Evolutionary conservation across 2,888 invertebrate genomes (phyloP).

Genomic region (Myopa tessellatipennis): DNA sequence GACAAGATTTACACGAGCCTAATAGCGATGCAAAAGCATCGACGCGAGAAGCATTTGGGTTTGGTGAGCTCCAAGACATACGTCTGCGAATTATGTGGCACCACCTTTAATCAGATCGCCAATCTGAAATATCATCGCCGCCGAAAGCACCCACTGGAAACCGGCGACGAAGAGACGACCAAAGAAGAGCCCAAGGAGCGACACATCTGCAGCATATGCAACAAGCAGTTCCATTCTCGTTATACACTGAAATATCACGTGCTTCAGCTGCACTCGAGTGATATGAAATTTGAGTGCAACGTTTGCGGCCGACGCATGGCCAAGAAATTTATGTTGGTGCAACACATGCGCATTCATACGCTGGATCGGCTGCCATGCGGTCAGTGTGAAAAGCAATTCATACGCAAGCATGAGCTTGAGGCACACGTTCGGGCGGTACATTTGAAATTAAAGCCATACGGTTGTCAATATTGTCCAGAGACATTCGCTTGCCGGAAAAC

Average conservation of each 20-base stretch:
- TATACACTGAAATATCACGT: constrained; percentile 61
- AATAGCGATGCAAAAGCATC: constrained; percentile 63
- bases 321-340: constrained; percentile 61
- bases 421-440: constrained; percentile 61
- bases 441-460: constrained; percentile 60
- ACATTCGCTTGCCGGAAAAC: constrained; percentile 61
- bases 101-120: constrained; percentile 63
- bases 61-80: constrained; percentile 51
- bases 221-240: constrained; percentile 60
- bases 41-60: constrained; percentile 59
- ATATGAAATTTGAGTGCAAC: constrained; percentile 56
- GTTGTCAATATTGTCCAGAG: constrained; percentile 57
- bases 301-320: constrained; percentile 60
- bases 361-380: constrained; percentile 60
- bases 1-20: constrained; percentile 61
- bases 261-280: constrained; percentile 57
- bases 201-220: constrained; percentile 57
- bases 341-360: constrained; percentile 62
- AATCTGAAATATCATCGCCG: constrained; percentile 62
- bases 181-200: constrained; percentile 51
- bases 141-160: constrained; percentile 59
- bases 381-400: constrained; percentile 58
- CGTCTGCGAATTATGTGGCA: constrained; percentile 63
- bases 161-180: constrained; percentile 55
- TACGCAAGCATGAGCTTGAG: constrained; percentile 60